Percentiles rank a stretch among this genome's conserved stretches.
Conservation (phyloP, 2,113 vertebrate species). For the Gymnobelideus leadbeateri region DNA sequence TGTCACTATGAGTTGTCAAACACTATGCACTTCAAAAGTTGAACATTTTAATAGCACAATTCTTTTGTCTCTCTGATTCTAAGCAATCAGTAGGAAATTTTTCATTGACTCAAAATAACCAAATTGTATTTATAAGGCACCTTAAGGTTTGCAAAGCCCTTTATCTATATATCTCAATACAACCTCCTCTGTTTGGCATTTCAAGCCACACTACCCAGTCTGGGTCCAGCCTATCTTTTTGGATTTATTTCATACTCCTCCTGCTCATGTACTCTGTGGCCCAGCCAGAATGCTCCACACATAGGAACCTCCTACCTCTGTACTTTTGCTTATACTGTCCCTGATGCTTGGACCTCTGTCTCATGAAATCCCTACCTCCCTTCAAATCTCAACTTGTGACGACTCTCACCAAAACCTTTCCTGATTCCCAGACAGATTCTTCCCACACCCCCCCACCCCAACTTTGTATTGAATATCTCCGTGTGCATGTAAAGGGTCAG, state of each 20-base stretch:
- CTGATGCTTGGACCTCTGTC: neutral
- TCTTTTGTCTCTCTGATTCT: neutral
- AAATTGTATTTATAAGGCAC: neutral
- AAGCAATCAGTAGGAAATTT: neutral
- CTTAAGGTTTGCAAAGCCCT: neutral
- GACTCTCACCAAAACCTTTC: neutral
- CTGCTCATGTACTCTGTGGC: neutral
- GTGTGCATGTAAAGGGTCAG: neutral
- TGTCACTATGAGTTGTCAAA: neutral
- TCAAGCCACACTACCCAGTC: neutral
- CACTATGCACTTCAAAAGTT: neutral
- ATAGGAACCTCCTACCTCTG: neutral
- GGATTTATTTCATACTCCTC: neutral
- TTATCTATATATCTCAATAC: neutral
- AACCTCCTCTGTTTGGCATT: neutral
- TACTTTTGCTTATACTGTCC: neutral
- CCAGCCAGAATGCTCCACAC: neutral
- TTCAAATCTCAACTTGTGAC: neutral
- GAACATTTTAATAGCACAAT: neutral
- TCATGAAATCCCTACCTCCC: neutral
- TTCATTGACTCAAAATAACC: neutral
- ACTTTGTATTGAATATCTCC: neutral
- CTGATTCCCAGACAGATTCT: neutral
- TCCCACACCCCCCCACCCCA: neutral
- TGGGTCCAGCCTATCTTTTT: neutral